phyloP scores from a whole-genome alignment of 2,797 vertebrate species.

The Oryzias dopingdopingensis region DNA sequence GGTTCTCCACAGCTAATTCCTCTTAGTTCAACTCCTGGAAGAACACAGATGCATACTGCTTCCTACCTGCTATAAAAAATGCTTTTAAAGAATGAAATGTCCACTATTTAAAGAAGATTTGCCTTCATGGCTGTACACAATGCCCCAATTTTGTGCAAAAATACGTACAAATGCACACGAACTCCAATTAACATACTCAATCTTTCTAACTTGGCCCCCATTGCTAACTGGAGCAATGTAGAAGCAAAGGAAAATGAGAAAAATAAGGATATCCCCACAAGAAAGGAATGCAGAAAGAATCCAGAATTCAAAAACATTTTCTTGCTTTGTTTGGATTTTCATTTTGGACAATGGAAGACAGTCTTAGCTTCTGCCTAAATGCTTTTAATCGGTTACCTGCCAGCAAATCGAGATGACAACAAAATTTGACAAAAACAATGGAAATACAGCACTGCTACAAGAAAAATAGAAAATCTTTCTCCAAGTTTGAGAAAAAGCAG shows the following conservation, averaged over 20 bases:
- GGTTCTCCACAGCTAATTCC: constrained; percentile 17
- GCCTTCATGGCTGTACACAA: constrained; percentile 28
- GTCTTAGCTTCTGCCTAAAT: constrained; percentile 25
- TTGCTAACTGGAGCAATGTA: constrained; percentile 23
- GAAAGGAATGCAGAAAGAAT: constrained; percentile 36
- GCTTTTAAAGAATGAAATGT: background rate
- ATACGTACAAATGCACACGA: constrained; percentile 9
- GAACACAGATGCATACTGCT: background rate
- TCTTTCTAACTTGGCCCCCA: constrained; percentile 46
- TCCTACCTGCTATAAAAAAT: background rate
- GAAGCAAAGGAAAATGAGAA: constrained; percentile 10
- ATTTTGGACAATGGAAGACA: constrained; percentile 29
- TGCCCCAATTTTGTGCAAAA: constrained; percentile 44
- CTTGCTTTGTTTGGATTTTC: constrained; percentile 44
- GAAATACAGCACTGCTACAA: background rate
- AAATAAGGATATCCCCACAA: constrained; percentile 27
- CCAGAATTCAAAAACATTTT: constrained; percentile 13
- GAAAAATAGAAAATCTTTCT: background rate
- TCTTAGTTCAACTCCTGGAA: constrained; percentile 8
- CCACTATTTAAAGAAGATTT: constrained; percentile 1
- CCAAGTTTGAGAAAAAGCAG: constrained; percentile 22
- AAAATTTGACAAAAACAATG: background rate
- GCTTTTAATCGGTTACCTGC: constrained; percentile 31
- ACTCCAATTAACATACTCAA: constrained; percentile 7
- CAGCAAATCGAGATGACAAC: constrained; percentile 44